A percentile compares a stretch with the other conserved stretches of the same genome.
Evolutionary conservation across 1,140 invertebrate species (phyloP).

Genomic region (Macrobrachium rosenbergii): DNA sequence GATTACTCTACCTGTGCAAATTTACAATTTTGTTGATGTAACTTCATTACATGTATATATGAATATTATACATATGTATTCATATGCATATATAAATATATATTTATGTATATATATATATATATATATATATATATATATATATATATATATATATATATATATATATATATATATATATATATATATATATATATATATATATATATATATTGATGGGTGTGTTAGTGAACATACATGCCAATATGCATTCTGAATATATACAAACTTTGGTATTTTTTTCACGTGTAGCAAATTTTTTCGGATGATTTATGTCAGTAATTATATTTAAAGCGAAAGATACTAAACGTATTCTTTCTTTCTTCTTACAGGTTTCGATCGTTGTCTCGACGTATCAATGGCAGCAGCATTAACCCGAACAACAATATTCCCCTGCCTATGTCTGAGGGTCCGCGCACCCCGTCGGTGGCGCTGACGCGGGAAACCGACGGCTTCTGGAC

Average conservation of each 20-base stretch:
- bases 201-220: background rate
- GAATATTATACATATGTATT: no score
- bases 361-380: background rate
- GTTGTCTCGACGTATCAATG: no score
- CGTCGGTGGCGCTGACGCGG: constrained; percentile 9
- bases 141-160: no score
- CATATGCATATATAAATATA: background rate
- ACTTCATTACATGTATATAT: background rate
- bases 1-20: no score
- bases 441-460: background rate
- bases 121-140: no score
- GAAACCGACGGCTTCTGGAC: constrained; percentile 33
- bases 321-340: no score
- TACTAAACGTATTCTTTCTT: background rate
- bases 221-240: background rate
- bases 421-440: background rate
- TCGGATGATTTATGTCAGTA: no score
- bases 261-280: background rate
- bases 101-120: no score
- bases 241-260: background rate
- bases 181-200: background rate
- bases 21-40: background rate
- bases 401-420: background rate
- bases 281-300: background rate
- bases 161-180: background rate